These are phyloP conservation scores for Neosilurus mollespiculum DNA, from an alignment of 2,797 vertebrate species.

Conservation along the genomic window DNA sequence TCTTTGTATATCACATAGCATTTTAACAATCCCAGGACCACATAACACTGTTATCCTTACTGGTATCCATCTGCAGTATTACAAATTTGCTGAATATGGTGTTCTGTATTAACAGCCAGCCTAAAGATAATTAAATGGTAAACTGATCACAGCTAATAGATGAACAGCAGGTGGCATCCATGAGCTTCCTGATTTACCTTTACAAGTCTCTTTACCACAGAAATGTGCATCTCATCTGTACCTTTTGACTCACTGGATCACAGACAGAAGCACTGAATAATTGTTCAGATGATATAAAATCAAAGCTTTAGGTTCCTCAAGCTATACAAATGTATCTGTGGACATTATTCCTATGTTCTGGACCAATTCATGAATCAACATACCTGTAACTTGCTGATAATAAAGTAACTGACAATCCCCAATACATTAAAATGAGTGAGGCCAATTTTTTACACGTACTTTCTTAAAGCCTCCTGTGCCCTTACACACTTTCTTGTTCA, in stretches of 20 bases:
- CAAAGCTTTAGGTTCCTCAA: background rate
- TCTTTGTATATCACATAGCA: background rate
- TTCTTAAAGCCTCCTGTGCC: background rate
- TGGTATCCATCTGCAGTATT: background rate
- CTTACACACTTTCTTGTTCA: background rate
- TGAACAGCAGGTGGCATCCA: slow-evolving; percentile 75
- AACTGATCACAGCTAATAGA: background rate
- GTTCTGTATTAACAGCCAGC: background rate
- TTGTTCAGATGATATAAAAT: background rate
- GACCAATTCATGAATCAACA: background rate
- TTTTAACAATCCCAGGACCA: background rate
- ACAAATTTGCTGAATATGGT: background rate
- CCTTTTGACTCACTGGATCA: background rate
- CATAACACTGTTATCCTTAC: background rate
- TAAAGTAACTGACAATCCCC: background rate
- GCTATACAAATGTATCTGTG: background rate
- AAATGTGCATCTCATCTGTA: background rate
- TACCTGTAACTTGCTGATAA: background rate
- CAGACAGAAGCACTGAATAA: background rate
- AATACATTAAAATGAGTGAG: background rate
- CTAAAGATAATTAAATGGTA: background rate
- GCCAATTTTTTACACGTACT: background rate
- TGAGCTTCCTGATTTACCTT: slow-evolving; percentile 60
- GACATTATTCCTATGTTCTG: background rate
- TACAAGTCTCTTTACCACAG: slow-evolving; percentile 18